phyloP scores from a whole-genome alignment of 2,113 vertebrate genomes.

The Muntiacus reevesi region DNA sequence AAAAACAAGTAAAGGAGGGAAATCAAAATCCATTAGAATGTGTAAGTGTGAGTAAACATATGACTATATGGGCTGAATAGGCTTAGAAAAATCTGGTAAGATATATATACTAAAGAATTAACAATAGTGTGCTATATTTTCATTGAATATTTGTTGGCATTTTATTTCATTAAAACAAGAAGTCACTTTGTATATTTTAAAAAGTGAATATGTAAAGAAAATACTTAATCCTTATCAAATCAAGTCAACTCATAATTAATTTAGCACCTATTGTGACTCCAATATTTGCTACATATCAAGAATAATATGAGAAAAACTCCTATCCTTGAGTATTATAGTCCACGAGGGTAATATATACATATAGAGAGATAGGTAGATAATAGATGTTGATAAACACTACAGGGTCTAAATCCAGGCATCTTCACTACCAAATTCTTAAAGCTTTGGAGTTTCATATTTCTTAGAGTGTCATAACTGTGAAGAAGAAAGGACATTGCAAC shows the following conservation, averaged over 20 bases:
- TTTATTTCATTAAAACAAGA: not conserved
- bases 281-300: not conserved
- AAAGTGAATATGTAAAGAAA: not conserved
- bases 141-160: not conserved
- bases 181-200: not conserved
- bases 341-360: not conserved
- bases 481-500: not conserved
- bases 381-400: not conserved
- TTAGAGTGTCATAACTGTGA: not conserved
- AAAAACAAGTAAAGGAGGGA: not conserved
- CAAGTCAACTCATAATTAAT: not conserved
- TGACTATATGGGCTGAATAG: not conserved
- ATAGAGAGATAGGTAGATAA: not conserved
- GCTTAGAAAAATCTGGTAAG: not conserved
- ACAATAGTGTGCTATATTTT: not conserved
- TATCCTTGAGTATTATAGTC: not conserved
- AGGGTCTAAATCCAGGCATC: not conserved
- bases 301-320: not conserved
- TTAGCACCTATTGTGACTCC: not conserved
- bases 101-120: not conserved
- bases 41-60: not conserved
- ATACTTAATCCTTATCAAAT: not conserved
- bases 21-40: not conserved
- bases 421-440: not conserved
- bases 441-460: not conserved